Evolutionary conservation across 1,140 invertebrate species (phyloP), one percentile per base, ranked within the genome.

Genomic region (Drosophila willistoni): DNA sequence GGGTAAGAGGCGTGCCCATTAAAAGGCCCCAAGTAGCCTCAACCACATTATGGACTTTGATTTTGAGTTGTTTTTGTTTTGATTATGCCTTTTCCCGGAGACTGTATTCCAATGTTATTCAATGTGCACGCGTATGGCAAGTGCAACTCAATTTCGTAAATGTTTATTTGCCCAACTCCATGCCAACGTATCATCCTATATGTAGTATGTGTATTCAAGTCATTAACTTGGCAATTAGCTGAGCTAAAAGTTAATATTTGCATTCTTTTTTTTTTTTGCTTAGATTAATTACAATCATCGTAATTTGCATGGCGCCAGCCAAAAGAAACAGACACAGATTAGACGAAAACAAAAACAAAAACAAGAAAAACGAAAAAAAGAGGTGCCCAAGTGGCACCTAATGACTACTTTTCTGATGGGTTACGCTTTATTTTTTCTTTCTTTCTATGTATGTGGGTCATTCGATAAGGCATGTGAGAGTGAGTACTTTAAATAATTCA

Each of bases 211-310:
- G 19, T 51, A 19, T 47, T 66, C 41, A 61, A 84, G 70, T 72
- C 62, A 81, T 85, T 78, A 85, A 68, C 59, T 71, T 54, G 73
- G 44, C 79, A 85, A 85, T 85, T 85, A 85, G 81, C 74, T 68
- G 54, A 66, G 61, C 75, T 71, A 51, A 80, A 84, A 65, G 71
- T 44, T 55, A 78, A 82, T 81, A 83, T 76, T 84, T 84, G 77
- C 61, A 79, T 77, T 77, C 70, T 63, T 70, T 61, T 44, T 63
- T 70, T 61, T 44, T 77, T 71, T 60, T 70, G 54, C 56, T 71
- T 70, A 61, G 57, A 64, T 76, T 71, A 69, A 68, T 73, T 62
- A 72, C 64, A 70, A 60, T 25, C 54, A 63, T 25, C 54, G 73
- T 73, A 82, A 86, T 67, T 79, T 81, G 55, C 51, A 22, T 44